A percentile compares a stretch with the other conserved stretches of the same genome.
phyloP scores from a whole-genome alignment of 2,888 invertebrate genomes.

The Auanema sp. region DNA sequence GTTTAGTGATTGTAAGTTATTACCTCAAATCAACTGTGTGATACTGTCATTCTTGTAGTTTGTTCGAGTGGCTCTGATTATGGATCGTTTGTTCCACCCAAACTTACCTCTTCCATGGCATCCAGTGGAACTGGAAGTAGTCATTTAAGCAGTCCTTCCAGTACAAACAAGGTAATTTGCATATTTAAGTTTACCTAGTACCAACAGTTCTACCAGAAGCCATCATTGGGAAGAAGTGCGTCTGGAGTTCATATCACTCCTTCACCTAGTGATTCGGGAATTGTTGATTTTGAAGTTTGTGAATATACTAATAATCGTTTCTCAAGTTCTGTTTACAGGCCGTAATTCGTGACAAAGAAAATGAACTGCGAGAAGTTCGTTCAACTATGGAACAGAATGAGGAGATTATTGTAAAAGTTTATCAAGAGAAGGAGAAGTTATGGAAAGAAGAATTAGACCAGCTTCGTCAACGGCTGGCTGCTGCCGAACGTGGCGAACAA shows the following conservation, averaged over 20 bases:
- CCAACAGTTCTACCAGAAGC: slow-evolving; percentile 8
- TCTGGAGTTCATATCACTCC: slow-evolving; percentile 58
- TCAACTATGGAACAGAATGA: slow-evolving; percentile 58
- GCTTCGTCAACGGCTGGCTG: slow-evolving; percentile 32
- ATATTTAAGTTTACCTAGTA: background rate
- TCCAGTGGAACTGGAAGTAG: slow-evolving; percentile 20
- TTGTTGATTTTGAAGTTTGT: slow-evolving; percentile 58
- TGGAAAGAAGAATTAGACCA: slow-evolving; percentile 46
- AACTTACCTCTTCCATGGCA: slow-evolving; percentile 21
- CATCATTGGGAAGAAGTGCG: slow-evolving; percentile 20
- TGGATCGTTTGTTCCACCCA: slow-evolving; percentile 14
- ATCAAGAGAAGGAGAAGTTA: slow-evolving; percentile 45
- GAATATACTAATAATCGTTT: background rate
- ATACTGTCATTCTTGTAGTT: slow-evolving; percentile 8
- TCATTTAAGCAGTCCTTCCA: slow-evolving; percentile 21
- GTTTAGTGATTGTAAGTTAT: slow-evolving; percentile 19
- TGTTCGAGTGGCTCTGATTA: slow-evolving; percentile 22
- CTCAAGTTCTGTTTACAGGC: slow-evolving; percentile 27
- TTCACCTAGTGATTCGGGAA: slow-evolving; percentile 61
- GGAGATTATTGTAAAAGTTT: slow-evolving; percentile 50
- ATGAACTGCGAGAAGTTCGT: slow-evolving; percentile 53
- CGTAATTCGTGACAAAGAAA: slow-evolving; percentile 60
- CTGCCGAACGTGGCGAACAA: slow-evolving; percentile 46
- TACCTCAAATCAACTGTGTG: background rate
- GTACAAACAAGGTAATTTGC: slow-evolving; percentile 11